Base-by-base conservation (phyloP, 1,140 invertebrate species). In the Limonius californicus region DNA sequence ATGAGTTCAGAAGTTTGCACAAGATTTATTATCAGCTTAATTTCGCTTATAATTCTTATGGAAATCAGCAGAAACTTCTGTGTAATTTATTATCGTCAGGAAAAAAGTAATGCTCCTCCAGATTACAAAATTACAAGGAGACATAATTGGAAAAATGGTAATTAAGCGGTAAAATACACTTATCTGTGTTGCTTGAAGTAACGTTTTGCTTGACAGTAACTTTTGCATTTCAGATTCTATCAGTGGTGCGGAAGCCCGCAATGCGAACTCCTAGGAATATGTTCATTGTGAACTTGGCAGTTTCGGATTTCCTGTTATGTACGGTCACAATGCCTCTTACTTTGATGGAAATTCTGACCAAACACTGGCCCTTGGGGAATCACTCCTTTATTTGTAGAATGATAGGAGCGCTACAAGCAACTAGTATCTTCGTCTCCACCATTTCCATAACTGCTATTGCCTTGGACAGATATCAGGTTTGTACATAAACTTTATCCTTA, bases 391-490 rank as follows among this genome's bases (percentile, higher is more conserved):
- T 89, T 27, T 95, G 92, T 75, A 94, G 93, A 77, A 83, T 91
- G 59, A 85, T 90, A 57, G 88, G 87, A 2, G 86, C 88, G 57
- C 82, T 93, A 16, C 90, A 94, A 73, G 91, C 90, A 2, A 90
- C 88, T 30, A 92, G 89, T 66, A 90, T 93, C 61, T 95, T 92
- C 72, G 92, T 94, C 0, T 93, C 91, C 0, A 93, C 91, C 9
- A 90, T 95, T 65, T 92, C 90, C 63, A 95, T 95, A 66, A 92
- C 90, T 1, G 91, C 91, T 2, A 95, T 95, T 61, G 91, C 92
- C 15, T 81, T 95, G 66, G 92, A 95, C 77, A 82, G 84, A 79
- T 87, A 85, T 79, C 87, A 86, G 80, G 85, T 87, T 75, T 75
- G 73, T 70, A 54, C 9, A 54, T n/a, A n/a, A n/a, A n/a, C n/a